Base-by-base conservation (phyloP, 2,113 vertebrate species). In the Strigops habroptila region DNA sequence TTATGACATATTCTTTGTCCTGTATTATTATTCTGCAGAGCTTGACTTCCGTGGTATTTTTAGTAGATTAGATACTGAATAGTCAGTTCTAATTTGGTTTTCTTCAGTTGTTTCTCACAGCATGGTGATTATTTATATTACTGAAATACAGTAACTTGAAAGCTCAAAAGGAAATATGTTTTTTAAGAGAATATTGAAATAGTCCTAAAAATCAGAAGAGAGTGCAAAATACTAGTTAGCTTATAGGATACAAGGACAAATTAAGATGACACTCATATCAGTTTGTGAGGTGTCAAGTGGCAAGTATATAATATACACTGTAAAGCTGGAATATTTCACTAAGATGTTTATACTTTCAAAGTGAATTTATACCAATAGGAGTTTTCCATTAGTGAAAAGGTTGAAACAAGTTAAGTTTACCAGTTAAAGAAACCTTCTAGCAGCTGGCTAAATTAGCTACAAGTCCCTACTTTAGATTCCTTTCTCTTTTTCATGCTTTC, bases 31-130 rank as follows among this genome's bases (percentile, higher is more conserved):
- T 55, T 86, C 51, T 79, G 27, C 52, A 87, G 67, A 82, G 63
- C 39, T 90, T 93, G 57, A 90, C 76, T 94, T 89, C 70, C 9
- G 16, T 69, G 53, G 31, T 95, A 82, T 85, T 95, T 97, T 93
- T 91, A 93, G 85, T 55, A 82, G 35, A 52, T 17, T 53, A 69
- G 48, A 75, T 68, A 91, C 81, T 59, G 49, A 90, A 76, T 19
- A 82, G 69, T 90, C 53, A 69, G 21, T 81, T 96, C 59, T 82
- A 73, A 91, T 90, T 90, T 73, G 27, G 17, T 52, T 91, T 83
- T 77, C 51, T 71, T 78, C n/a, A 46, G n/a, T 70, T 85, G 55
- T 62, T 91, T 84, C 43, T 78, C 44, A 48, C 23, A 67, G 31
- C 31, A 46, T 27, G 11, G 4, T 69, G 52, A 81, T 83, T 91